Evolutionary conservation across 2,113 vertebrate genomes (phyloP).

Genomic region (Zapus hudsonius): DNA sequence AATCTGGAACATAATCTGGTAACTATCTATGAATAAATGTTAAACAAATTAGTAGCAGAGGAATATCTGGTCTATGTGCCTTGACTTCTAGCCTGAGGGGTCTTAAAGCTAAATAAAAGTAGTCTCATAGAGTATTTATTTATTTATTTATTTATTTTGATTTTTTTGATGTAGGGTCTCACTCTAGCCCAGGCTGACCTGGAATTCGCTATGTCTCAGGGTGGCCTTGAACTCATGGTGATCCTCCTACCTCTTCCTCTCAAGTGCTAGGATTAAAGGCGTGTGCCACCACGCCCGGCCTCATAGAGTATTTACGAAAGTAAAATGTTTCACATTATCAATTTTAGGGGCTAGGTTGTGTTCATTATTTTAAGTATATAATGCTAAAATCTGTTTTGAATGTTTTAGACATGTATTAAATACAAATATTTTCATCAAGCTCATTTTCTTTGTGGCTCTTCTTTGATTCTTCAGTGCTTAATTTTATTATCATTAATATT

Average conservation of each 20-base stretch:
- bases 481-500: slow-evolving; percentile 17
- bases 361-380: slow-evolving; percentile 18
- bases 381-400: not conserved
- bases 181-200: too few species aligned
- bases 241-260: too few species aligned
- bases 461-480: slow-evolving; percentile 4
- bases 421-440: slow-evolving; percentile 31
- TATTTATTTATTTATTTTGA: too few species aligned
- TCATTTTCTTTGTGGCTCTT: not conserved
- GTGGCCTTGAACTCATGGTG: too few species aligned
- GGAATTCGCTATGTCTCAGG: too few species aligned
- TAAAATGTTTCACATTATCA: not conserved
- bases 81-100: not conserved
- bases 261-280: too few species aligned
- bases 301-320: not conserved
- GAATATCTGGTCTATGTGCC: not conserved
- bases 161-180: not conserved
- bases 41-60: not conserved
- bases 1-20: not conserved
- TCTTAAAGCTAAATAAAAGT: not conserved
- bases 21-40: not conserved
- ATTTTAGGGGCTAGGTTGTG: not conserved
- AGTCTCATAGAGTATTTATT: not conserved
- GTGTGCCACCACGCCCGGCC: too few species aligned
- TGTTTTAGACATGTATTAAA: not conserved